Evolutionary conservation across 2,113 vertebrate genomes (phyloP), one percentile per base, ranked within the genome.

Genomic region (Nansenia antarctica): DNA sequence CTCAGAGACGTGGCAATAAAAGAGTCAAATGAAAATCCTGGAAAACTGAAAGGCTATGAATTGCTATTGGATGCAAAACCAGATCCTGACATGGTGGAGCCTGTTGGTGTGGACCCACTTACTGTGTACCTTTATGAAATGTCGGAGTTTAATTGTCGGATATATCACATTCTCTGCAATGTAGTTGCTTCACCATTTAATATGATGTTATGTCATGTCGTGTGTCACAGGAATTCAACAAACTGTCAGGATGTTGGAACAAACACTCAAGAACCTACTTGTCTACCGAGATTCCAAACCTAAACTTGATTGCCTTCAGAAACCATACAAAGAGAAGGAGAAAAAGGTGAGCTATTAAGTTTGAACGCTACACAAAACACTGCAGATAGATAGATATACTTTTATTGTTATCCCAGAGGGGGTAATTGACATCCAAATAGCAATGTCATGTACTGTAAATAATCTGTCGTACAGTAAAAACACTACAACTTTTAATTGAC

Each of bases 161-260:
- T 2, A 6, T 15, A 15, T 18, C 27, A 30, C 3, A 31, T 47
- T 47, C n/a, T 20, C 15, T 47, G 18, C 42, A 47, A 20, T 47
- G 15, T 47, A 14, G n/a, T 18, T 47, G 18, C 42, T 47, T 18
- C 42, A 15, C 27, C 11, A 29, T 27, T 57, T 15, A 29, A 57
- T 18, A n/a, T 24, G n/a, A 35, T 70, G 4, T 20, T 7, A 15
- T 57, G 52, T 15, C 11, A 34, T 24, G 58, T 39, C 65, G 31
- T 57, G 27, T 63, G 59, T 77, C 47, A 53, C 79, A 96, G 95
- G 94, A 78, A 95, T 95, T 67, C 94, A 94, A 77, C 90, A 93
- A 63, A 93, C 94, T 0, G 76, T 91, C 2, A 88, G 78, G 74
- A 93, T 88, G 2, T 85, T 95, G 76, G 84, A 91, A 62, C 66